Base-by-base conservation (phyloP, 2,888 invertebrate species). In the Oxystoma pomonae region DNA sequence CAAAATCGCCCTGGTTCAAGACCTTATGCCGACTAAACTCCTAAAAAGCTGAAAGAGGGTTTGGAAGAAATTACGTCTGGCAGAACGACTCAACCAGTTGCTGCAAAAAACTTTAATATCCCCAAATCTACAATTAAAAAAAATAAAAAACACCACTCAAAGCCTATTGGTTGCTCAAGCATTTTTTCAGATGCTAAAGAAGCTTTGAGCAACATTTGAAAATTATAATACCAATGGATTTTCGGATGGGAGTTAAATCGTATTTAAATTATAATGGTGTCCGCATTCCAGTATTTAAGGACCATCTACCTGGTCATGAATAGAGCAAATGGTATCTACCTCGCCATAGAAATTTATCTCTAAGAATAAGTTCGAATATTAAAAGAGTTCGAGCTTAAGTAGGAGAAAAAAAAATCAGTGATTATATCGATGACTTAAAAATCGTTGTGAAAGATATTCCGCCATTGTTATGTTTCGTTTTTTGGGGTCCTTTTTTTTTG, bases 361-460 rank as follows among this genome's bases (percentile, higher is more conserved):
- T 35, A 12, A 3, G 35, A 3, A 35, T 35, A 12, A 35, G 35
- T 35, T 35, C 35, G 12, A 35, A 35, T 12, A 35, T 35, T 12
- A 35, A 35, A 35, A 35, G 35, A 12, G 35, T 35, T 7, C n/a
- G 58, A 35, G 58, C 58, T 16, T 19, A 1, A 35, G 58, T 58
- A 1, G 22, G 53, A 59, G 58, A 16, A 55, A 50, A 12, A 18
- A 57, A 19, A 18, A 21, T 62, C n/a, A 58, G 55, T 22, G n/a
- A 61, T 20, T 67, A 65, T 50, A 65, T 67, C 50, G 60, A 61
- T 7, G 64, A 64, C 20, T 57, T 66, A 51, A n/a, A 22, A 20
- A 58, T 20, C 19, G 62, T 20, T 49, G 22, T 60, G 49, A 49
- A 65, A 60, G 57, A 63, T 35, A 56, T 65, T 58, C 60, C 63